These are phyloP conservation scores for Sebastes steindachneri DNA, from an alignment of 2,797 vertebrate species.

Conservation along the genomic window DNA sequence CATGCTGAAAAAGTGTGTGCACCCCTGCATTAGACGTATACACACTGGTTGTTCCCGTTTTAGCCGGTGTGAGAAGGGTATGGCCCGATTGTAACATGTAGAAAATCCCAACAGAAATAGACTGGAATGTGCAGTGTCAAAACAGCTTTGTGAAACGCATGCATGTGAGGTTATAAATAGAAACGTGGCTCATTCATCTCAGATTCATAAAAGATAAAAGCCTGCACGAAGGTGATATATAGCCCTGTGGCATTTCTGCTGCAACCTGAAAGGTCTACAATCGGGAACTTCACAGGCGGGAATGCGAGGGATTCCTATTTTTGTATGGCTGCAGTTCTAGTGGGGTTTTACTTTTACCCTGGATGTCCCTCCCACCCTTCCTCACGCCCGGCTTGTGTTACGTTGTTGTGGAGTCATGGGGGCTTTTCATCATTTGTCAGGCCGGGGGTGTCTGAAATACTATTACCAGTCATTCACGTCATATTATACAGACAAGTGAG, in stretches of 20 bases:
- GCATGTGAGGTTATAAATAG: conserved; percentile 73
- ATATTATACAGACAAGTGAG: neutral
- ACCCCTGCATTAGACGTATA: neutral
- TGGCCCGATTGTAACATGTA: conserved; percentile 47
- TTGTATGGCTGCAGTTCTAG: conserved; percentile 32
- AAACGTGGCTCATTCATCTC: conserved; percentile 60
- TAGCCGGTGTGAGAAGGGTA: conserved; percentile 17
- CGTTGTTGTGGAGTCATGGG: conserved; percentile 49
- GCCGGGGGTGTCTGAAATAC: conserved; percentile 19
- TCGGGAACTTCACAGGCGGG: conserved; percentile 47
- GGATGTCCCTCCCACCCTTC: conserved; percentile 49
- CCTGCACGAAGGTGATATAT: conserved; percentile 51
- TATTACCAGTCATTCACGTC: neutral
- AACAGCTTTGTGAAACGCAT: conserved; percentile 63
- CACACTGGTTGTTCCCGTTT: neutral
- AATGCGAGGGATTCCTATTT: conserved; percentile 68
- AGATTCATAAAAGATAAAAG: conserved; percentile 76
- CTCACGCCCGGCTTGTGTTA: conserved; percentile 73
- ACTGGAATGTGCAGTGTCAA: conserved; percentile 75
- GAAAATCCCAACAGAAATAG: conserved; percentile 68
- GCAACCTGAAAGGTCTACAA: conserved; percentile 54
- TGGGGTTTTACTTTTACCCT: conserved; percentile 69
- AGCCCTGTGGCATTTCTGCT: conserved; percentile 55
- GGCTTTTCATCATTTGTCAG: conserved; percentile 31
- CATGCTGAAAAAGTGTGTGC: too few relatives aligned